Conservation (phyloP, 2,113 vertebrate genomes). For the Cololabis saira region DNA sequence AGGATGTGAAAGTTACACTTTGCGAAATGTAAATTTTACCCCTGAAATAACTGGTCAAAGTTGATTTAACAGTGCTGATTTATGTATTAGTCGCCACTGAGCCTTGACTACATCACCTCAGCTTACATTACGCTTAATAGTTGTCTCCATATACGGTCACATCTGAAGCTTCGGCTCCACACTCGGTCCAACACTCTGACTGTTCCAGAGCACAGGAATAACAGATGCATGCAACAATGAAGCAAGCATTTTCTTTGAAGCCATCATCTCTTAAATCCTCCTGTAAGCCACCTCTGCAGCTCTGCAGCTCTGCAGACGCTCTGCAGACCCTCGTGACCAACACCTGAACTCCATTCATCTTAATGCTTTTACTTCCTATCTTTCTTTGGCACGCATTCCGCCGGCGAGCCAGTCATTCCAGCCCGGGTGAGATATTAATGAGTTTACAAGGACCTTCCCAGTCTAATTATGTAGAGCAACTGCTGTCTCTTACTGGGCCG, state of each 20-base stretch:
- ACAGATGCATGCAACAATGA: not conserved
- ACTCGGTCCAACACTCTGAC: not conserved
- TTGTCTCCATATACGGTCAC: too few relatives aligned
- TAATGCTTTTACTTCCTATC: conserved; percentile 7
- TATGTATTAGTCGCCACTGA: too few relatives aligned
- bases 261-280: not conserved
- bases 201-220: not conserved
- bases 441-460: conserved; percentile 83
- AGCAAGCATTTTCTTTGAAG: conserved; percentile 9
- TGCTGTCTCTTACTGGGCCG: conserved; percentile 84
- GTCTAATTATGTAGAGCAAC: conserved; percentile 86
- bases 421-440: conserved; percentile 83
- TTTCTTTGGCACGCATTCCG: conserved; percentile 46
- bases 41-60: too few relatives aligned
- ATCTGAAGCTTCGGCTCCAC: too few relatives aligned
- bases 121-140: too few relatives aligned
- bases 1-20: too few relatives aligned
- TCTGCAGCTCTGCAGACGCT: conserved; percentile 6
- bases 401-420: conserved; percentile 59
- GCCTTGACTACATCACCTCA: too few relatives aligned
- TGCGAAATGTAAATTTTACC: too few relatives aligned
- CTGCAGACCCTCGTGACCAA: conserved; percentile 1
- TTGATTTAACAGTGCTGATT: too few relatives aligned
- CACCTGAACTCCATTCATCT: conserved; percentile 34
- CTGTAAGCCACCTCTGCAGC: not conserved